Base-by-base conservation (phyloP, 1,140 invertebrate species). In the Tyrophagus putrescentiae region DNA sequence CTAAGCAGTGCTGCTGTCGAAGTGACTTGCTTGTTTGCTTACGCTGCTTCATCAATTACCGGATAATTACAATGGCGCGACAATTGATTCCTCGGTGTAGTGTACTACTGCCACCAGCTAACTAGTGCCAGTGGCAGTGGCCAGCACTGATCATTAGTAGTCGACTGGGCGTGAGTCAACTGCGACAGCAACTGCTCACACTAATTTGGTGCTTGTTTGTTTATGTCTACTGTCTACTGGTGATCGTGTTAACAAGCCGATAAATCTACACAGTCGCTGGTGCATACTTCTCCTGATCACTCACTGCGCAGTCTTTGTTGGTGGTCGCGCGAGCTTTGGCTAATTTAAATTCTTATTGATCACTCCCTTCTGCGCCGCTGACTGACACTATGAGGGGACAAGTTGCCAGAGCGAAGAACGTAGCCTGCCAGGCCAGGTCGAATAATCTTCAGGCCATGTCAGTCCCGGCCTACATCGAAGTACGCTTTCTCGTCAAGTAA, bases 161-260 rank as follows among this genome's bases (percentile, higher is more conserved):
- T n/a, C n/a, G 7, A 18, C 7, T 48, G 45, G 45, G 45, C 45
- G 45, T 48, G 45, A 48, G 45, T 18, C 31, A 48, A 7, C 7
- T 48, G 13, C 7, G 6, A 25, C 45, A 25, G 13, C 7, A 21
- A 21, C 31, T 48, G 45, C 31, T 48, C 31, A 29, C 18, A 48
- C 45, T 48, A 48, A 48, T 48, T 48, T 48, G 45, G 45, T n/a
- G n/a, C 18, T 48, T 48, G 45, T 48, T 48, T 48, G 45, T 48
- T 48, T 48, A 48, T 48, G 7, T 6, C 21, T 18, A 21, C 45
- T n/a, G 18, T 18, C 23, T 48, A 7, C 21, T 7, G 23, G 45
- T 48, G 45, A 48, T 48, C 45, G 45, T 48, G 45, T 48, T 48
- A 48, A 48, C 45, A 48, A 48, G 45, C 7, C 45, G 45, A 48